Percentiles rank a stretch among this genome's conserved stretches.
phyloP scores from a whole-genome alignment of 2,113 vertebrate species.

The Strigops habroptila region DNA sequence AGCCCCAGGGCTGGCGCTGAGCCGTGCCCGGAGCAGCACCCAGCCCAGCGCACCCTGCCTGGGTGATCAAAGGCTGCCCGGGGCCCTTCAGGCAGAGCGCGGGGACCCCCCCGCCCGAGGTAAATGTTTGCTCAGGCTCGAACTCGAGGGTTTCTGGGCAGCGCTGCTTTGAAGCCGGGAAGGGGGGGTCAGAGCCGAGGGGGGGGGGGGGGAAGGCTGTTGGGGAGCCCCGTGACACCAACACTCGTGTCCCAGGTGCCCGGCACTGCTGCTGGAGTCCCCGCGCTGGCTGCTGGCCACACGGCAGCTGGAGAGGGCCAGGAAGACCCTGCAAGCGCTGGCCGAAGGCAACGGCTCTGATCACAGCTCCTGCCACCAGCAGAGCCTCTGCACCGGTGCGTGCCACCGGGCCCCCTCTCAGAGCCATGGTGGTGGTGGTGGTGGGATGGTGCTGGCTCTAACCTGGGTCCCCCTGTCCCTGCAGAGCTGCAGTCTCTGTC shows the following conservation, averaged over 20 bases:
- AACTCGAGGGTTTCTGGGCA: conserved; percentile 6
- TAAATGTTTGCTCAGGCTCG: conserved; percentile 41
- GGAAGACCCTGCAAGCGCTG: conserved; percentile 75
- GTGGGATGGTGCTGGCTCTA: not conserved
- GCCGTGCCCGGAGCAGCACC: not conserved
- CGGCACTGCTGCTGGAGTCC: conserved; percentile 82
- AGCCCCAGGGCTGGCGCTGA: not conserved
- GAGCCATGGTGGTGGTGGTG: fast-evolving
- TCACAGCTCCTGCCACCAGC: conserved; percentile 63
- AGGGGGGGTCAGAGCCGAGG: not conserved
- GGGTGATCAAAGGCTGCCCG: not conserved
- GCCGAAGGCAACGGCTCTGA: conserved; percentile 61
- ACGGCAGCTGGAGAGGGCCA: conserved; percentile 72
- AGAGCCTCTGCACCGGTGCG: conserved; percentile 72
- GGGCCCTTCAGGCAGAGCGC: not conserved
- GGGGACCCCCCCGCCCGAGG: not conserved
- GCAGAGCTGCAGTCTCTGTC: conserved; percentile 77
- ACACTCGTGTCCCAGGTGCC: conserved; percentile 67
- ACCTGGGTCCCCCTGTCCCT: fast-evolving
- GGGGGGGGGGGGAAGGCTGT: not conserved
- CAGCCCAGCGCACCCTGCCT: not conserved
- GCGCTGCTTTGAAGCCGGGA: not conserved
- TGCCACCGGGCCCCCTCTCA: fast-evolving
- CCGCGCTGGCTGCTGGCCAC: conserved; percentile 90
- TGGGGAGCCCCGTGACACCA: not conserved